Base-by-base conservation (phyloP, 2,797 vertebrate species). In the Apogon talboti region DNA sequence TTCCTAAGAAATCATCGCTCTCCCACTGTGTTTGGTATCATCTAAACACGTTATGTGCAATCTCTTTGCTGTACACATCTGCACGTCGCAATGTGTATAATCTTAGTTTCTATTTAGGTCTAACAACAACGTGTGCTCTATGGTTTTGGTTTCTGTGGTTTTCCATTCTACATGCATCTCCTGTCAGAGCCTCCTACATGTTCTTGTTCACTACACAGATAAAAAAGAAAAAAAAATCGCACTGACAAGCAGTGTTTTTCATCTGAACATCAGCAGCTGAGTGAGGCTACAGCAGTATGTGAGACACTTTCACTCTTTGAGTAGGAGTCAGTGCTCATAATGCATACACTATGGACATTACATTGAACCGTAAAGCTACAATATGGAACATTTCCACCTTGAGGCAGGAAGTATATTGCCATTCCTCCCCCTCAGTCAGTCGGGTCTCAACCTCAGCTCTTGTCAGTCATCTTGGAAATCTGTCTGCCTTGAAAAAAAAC, bases 121-220 rank as follows among this genome's bases (percentile, higher is more conserved):
- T 61, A 56, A 50, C 52, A 73, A 61, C 37, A 38, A 66, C 58
- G 57, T 78, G 40, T 21, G 19, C 76, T 78, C 65, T 79, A 41
- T 64, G 63, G 70, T 76, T 85, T 59, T 71, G 84, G 83, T 87
- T 77, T 66, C 3, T 83, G 84, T 83, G 85, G 75, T 78, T 87
- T 89, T 88, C 78, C 79, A 79, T 84, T 86, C 78, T 66, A 59
- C 76, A 58, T 74, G 50, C 64, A 28, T 65, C 57, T 86, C 63
- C 67, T 78, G 74, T 78, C 55, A 61, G 30, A 66, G 58, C 75
- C 67, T 78, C 79, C 77, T 62, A 73, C 71, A 53, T 37, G 6
- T 64, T 72, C 16, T 50, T 48, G 61, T 71, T 80, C 82, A 78
- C 73, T 82, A 80, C 83, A 85, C 47, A 74, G 58, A 57, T 44